Conservation (phyloP, 2,797 vertebrate species). For the Linurgus olivaceus region DNA sequence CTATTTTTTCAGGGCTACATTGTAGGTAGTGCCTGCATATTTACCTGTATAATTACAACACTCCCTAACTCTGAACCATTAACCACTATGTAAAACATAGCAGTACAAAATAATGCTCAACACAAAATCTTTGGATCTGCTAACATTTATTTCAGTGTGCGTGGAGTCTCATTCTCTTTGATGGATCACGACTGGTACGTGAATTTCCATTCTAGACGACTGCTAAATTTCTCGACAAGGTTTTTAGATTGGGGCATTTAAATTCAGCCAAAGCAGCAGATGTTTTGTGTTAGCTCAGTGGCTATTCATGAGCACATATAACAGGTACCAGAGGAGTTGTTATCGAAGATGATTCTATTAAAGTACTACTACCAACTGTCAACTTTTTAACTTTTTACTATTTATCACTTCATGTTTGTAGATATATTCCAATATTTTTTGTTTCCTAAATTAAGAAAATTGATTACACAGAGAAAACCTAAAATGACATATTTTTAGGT, state of each 20-base stretch:
- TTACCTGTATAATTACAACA: neutral
- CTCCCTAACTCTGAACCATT: neutral
- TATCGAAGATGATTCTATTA: slow-evolving; percentile 35
- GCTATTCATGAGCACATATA: slow-evolving; percentile 32
- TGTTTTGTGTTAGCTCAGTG: slow-evolving; percentile 24
- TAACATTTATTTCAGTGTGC: neutral
- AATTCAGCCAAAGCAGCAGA: slow-evolving; percentile 38
- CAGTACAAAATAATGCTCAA: neutral
- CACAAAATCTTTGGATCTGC: neutral
- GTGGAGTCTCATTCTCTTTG: neutral
- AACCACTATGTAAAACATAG: neutral
- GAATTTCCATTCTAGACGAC: neutral
- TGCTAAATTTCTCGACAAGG: neutral
- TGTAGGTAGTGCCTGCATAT: neutral
- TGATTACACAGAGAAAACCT: neutral
- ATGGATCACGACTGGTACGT: neutral
- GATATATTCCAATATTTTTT: neutral
- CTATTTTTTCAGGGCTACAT: neutral
- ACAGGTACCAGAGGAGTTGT: slow-evolving; percentile 39
- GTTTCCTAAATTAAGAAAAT: slow-evolving; percentile 7
- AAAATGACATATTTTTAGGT: neutral
- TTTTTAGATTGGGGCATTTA: slow-evolving; percentile 2
- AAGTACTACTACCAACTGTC: slow-evolving; percentile 43
- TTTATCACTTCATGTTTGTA: slow-evolving; percentile 11
- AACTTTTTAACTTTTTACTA: slow-evolving; percentile 24